phyloP scores from a whole-genome alignment of 2,113 vertebrate species.

The Scopus umbretta region DNA sequence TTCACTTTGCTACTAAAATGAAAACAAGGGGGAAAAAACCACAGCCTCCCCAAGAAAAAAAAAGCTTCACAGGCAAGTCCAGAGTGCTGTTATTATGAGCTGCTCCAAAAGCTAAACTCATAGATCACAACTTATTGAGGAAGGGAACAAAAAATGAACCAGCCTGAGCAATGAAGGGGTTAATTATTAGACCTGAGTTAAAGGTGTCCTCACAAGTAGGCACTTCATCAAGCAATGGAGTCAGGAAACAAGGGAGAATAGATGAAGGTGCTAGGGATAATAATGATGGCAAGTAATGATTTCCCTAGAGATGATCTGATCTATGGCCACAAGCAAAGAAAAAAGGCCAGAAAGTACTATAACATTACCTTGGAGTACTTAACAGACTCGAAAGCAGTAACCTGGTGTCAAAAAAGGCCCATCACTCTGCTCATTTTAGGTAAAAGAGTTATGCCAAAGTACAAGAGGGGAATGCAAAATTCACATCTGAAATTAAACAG shows the following conservation, averaged over 20 bases:
- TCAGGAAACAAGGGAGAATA: conserved; percentile 87
- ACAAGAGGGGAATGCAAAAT: conserved; percentile 80
- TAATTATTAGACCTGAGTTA: conserved; percentile 76
- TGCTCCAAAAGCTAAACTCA: conserved; percentile 18
- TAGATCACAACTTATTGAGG: conserved; percentile 5
- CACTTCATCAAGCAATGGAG: conserved; percentile 87
- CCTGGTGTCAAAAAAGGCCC: conserved; percentile 76
- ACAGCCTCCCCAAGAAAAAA: background rate
- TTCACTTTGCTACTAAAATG: background rate
- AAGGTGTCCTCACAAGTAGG: conserved; percentile 75
- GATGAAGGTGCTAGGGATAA: conserved; percentile 91
- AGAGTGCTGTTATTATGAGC: background rate
- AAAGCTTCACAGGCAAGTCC: background rate
- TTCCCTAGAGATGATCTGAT: conserved; percentile 94
- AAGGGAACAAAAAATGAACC: background rate
- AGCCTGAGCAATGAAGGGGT: conserved; percentile 70
- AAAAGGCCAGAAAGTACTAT: conserved; percentile 76
- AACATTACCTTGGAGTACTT: conserved; percentile 81
- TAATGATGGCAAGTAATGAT: conserved; percentile 97
- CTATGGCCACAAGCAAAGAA: conserved; percentile 90
- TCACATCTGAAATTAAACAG: conserved; percentile 87
- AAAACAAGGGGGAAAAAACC: background rate
- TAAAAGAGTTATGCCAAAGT: conserved; percentile 79
- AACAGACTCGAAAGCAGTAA: conserved; percentile 79
- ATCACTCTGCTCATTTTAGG: conserved; percentile 74